Percentiles rank a stretch among this genome's conserved stretches.
Evolutionary conservation across 2,797 vertebrate genomes (phyloP).

Genomic region (Danio jaintianensis): DNA sequence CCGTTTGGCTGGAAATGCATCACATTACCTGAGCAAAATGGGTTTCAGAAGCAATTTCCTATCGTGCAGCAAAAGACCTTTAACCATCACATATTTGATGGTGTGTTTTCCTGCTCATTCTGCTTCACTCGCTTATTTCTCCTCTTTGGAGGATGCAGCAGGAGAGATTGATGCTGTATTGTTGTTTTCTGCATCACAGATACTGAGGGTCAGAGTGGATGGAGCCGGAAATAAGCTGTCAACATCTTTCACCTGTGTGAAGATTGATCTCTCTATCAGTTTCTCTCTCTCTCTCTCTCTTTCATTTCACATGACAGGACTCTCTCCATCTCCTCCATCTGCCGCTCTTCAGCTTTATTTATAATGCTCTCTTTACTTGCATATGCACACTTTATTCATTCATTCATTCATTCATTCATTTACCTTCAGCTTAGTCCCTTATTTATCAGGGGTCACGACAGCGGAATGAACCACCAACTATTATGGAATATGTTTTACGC

Average conservation of each 20-base stretch:
- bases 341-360: conserved; percentile 40
- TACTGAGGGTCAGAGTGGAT: conserved; percentile 47
- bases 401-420: too few species aligned
- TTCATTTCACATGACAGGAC: conserved; percentile 38
- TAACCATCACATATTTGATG: neutral
- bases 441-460: too few species aligned
- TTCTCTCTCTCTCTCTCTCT: conserved; percentile 23
- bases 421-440: too few species aligned
- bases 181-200: conserved; percentile 48
- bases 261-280: conserved; percentile 54
- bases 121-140: neutral
- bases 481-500: too few species aligned
- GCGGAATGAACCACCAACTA: too few species aligned
- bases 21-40: neutral
- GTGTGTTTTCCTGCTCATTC: neutral
- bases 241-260: conserved; percentile 54
- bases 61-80: neutral
- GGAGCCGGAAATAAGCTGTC: conserved; percentile 55
- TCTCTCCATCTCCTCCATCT: conserved; percentile 38
- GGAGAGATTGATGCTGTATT: conserved; percentile 21
- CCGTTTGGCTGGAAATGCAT: neutral
- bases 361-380: conserved; percentile 16
- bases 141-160: neutral
- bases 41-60: neutral
- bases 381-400: neutral